Evolutionary conservation across 2,888 invertebrate species (phyloP).

Genomic region (Drosophila borborema): DNA sequence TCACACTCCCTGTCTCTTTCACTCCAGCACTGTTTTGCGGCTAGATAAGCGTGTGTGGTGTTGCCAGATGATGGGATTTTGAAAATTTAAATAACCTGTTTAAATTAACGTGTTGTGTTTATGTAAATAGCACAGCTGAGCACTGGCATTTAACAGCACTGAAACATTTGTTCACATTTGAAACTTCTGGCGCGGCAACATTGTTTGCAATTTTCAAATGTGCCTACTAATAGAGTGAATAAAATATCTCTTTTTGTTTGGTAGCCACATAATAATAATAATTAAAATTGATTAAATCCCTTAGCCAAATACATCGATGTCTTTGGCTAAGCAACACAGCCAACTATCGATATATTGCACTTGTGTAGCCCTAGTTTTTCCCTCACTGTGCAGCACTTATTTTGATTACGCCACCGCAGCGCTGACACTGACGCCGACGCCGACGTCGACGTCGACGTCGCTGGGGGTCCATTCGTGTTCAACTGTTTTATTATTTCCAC

Average conservation of each 20-base stretch:
- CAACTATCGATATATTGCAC: constrained; percentile 21
- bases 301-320: neutral
- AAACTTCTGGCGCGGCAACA: neutral
- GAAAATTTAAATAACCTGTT: neutral
- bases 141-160: constrained; percentile 1
- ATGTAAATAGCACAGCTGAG: neutral
- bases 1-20: neutral
- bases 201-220: neutral
- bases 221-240: neutral
- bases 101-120: constrained; percentile 5
- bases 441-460: constrained; percentile 36
- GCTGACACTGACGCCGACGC: constrained; percentile 24
- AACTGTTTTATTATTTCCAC: neutral
- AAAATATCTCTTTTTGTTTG: neutral
- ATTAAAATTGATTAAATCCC: neutral
- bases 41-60: neutral
- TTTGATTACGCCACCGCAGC: constrained; percentile 53
- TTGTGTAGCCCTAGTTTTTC: neutral
- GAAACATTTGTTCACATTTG: neutral
- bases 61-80: neutral
- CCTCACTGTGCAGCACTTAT: constrained; percentile 20
- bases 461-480: constrained; percentile 43
- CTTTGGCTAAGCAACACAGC: neutral
- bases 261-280: neutral
- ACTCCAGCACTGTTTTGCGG: neutral